Base-by-base conservation (phyloP, 2,113 vertebrate genomes). In the Aegithalos caudatus region DNA sequence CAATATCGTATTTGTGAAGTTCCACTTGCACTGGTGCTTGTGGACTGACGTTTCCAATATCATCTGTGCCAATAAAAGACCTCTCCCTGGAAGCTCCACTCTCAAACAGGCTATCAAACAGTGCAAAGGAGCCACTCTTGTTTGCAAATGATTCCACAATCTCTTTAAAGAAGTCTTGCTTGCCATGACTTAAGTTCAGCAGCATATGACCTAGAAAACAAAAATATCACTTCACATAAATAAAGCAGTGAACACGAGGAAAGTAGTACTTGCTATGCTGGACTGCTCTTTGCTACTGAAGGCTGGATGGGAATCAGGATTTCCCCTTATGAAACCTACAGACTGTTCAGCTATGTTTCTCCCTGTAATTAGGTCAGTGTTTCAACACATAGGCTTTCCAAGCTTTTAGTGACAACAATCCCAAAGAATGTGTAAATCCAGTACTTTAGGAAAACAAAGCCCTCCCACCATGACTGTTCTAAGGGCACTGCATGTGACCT, bases 141-240 rank as follows among this genome's bases (percentile, higher is more conserved):
- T 99, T 99, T 54, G 99, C 99, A 96, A 99, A 99, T 19, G 97
- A 98, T 90, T 99, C 99, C 71, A 99, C 98, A 84, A 99, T 97
- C 84, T 99, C 98, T 95, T 98, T 98, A 83, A 99, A 98, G 95
- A 99, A 98, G 64, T 98, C 97, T 54, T 98, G 96, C 35, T 98
- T 96, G 82, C 99, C 98, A 31, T 88, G 93, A 94, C 98, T 98
- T 92, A 99, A 97, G 74, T 99, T 99, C 81, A 99, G 94, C 95
- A 99, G 94, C 99, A 99, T 99, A 93, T 99, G 99, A 42, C 99
- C 98, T 98, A 95, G 82, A 96, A 98, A 93, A 89, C 21, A 76
- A 92, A 62, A 94, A 65, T 16, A 81, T 47, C 47, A 67, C 10
- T 58, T 76, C 14, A 61, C 20, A 28, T 77, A 48, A 79, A 72